These are phyloP conservation scores for Squalus acanthias DNA, from an alignment of 2,797 vertebrate genomes.

Conservation along the genomic window DNA sequence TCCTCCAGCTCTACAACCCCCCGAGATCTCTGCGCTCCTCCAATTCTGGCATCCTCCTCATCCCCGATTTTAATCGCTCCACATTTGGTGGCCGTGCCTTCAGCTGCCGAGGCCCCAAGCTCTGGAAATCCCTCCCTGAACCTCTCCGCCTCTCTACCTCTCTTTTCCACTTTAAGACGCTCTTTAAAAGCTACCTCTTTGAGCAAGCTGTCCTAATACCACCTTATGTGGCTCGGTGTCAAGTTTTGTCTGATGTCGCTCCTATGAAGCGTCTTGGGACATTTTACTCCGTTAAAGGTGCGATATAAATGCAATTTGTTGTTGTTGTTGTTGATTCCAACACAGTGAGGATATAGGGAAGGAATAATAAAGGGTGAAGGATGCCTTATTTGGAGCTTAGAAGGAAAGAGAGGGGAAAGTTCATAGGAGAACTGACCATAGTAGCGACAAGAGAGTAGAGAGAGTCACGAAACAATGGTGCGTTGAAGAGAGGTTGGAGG, in stretches of 20 bases:
- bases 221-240: not conserved
- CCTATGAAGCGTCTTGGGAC: too few species aligned
- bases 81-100: too few species aligned
- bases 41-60: not conserved
- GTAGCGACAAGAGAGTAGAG: not conserved
- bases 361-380: not conserved
- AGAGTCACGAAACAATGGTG: not conserved
- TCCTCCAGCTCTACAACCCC: not conserved
- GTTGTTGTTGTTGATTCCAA: not conserved
- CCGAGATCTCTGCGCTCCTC: not conserved
- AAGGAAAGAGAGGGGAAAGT: not conserved
- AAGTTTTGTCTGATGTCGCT: not conserved
- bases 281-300: not conserved
- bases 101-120: not conserved
- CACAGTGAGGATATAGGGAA: not conserved
- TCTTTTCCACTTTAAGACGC: not conserved
- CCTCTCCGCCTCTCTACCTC: not conserved
- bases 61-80: too few species aligned
- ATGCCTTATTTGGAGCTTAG: not conserved
- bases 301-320: not conserved
- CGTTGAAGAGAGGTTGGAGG: not conserved
- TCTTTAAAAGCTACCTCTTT: not conserved
- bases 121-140: not conserved
- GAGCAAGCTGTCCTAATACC: not conserved
- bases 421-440: not conserved